A percentile compares a stretch with the other conserved stretches of the same genome.
Evolutionary conservation across 2,888 invertebrate species (phyloP).

Genomic region (Steinernema hermaphroditum): DNA sequence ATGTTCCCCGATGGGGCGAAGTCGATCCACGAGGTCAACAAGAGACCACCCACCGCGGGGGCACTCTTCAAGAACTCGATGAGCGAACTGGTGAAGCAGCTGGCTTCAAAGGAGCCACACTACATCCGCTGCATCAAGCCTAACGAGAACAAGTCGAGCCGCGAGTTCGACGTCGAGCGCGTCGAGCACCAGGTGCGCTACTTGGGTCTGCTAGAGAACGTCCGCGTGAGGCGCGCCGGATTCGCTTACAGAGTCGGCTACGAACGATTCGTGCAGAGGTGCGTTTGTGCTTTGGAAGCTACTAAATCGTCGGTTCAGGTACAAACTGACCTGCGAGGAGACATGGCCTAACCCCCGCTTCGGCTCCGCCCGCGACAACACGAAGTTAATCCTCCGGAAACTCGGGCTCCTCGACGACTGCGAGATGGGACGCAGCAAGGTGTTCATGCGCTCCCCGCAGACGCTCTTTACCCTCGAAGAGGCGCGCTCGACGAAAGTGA

Average conservation of each 20-base stretch:
- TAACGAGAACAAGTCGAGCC: conserved; percentile 87
- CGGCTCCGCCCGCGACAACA: conserved; percentile 78
- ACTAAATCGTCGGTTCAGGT: conserved; percentile 71
- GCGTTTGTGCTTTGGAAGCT: conserved; percentile 34
- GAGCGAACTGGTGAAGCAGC: conserved; percentile 82
- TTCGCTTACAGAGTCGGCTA: conserved; percentile 94
- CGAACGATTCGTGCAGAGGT: conserved; percentile 85
- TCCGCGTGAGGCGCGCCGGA: conserved; percentile 90
- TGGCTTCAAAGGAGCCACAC: conserved; percentile 77
- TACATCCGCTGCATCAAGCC: conserved; percentile 97
- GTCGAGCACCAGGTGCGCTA: conserved; percentile 74
- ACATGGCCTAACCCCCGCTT: conserved; percentile 95
- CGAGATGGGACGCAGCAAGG: conserved; percentile 90
- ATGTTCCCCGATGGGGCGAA: conserved; percentile 98
- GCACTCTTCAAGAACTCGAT: conserved; percentile 92
- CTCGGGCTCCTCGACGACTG: conserved; percentile 80
- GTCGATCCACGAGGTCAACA: conserved; percentile 87
- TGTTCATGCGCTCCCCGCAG: conserved; percentile 88
- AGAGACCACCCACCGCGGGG: conserved; percentile 90
- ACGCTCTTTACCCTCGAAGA: conserved; percentile 87
- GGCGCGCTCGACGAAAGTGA: conserved; percentile 82
- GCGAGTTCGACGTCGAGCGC: conserved; percentile 82
- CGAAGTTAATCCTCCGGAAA: conserved; percentile 81
- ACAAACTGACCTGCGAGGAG: conserved; percentile 92
- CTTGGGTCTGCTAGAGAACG: conserved; percentile 90